Evolutionary conservation across 2,113 vertebrate genomes (phyloP), one percentile per base, ranked within the genome.

Genomic region (Tupaia tana): DNA sequence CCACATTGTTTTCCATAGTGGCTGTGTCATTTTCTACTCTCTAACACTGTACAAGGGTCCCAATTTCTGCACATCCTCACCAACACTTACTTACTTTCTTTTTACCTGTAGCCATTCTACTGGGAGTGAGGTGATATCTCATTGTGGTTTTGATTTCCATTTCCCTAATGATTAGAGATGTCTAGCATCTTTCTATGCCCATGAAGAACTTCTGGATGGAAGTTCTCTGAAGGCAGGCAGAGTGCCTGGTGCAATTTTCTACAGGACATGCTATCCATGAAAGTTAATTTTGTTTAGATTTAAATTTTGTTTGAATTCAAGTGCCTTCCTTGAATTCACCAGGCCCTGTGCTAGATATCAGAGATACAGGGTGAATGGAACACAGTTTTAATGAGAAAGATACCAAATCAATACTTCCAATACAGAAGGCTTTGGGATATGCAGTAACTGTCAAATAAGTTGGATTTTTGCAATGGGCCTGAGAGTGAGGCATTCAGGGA

Each of bases 261-360:
- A 59, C 3, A 29, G n/a, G 58, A 25, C 0, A 0, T 18, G n/a
- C 34, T 8, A 7, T 6, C 19, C 6, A 2, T 66, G 31, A n/a
- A 34, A 85, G 56, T 64, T 73, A 22, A 56, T 43, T 43, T 43
- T 43, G 43, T 43, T 43, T 43, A 43, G 43, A 43, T 43, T 43
- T 43, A 43, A 43, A 43, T 43, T 43, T 43, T 43, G 43, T 6
- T 43, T 43, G 43, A 43, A 43, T 43, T 43, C 64, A 24, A 27
- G 56, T 64, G 27, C n/a, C 70, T 86, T 29, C 75, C 56, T 14
- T 83, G 43, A 43, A 43, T 43, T 54, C 2, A 11, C 29, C 27
- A 15, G 61, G 25, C 25, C 54, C 25, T 18, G 4, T 31, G 29
- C 22, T 31, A 18, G 71, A 9, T 31, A 43, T 12, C 54, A 11